A percentile compares a stretch with the other conserved stretches of the same genome.
These are phyloP conservation scores for Ascidia mentula DNA, from an alignment of 23 tunicate genomes.

Conservation along the genomic window DNA sequence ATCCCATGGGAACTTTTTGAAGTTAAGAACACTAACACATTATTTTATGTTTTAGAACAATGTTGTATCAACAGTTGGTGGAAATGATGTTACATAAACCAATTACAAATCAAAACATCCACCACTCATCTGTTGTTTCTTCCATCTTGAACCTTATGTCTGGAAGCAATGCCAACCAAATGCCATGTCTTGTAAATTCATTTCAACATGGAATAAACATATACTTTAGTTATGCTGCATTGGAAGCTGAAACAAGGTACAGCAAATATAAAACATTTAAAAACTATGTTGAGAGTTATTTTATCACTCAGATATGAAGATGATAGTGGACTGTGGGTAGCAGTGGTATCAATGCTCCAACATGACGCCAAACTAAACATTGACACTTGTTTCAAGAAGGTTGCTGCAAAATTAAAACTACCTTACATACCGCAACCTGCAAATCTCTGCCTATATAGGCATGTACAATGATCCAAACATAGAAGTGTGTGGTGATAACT, in stretches of 20 bases:
- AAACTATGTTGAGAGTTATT: background rate
- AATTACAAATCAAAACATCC: constrained; percentile 6
- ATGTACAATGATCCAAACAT: background rate
- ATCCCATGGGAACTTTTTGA: background rate
- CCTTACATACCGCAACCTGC: constrained; percentile 22
- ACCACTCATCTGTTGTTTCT: constrained; percentile 25
- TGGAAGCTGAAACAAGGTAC: constrained; percentile 62
- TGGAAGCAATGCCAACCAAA: constrained; percentile 35
- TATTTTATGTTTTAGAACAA: background rate
- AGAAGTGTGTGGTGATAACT: background rate
- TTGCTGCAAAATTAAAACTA: constrained; percentile 39
- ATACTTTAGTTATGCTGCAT: constrained; percentile 34
- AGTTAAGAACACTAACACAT: background rate
- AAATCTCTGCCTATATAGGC: constrained; percentile 37
- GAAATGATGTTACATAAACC: background rate
- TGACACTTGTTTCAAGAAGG: constrained; percentile 60
- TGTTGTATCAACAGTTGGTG: background rate
- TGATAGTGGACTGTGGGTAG: constrained; percentile 71
- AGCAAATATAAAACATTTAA: background rate
- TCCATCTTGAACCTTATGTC: constrained; percentile 49
- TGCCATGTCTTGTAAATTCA: background rate
- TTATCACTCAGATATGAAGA: constrained; percentile 59
- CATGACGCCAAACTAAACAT: constrained; percentile 33
- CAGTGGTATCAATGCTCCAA: constrained; percentile 42
- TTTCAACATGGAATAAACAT: constrained; percentile 28